Evolutionary conservation across 1,140 invertebrate species (phyloP).

Genomic region (Penaeus japonicus): DNA sequence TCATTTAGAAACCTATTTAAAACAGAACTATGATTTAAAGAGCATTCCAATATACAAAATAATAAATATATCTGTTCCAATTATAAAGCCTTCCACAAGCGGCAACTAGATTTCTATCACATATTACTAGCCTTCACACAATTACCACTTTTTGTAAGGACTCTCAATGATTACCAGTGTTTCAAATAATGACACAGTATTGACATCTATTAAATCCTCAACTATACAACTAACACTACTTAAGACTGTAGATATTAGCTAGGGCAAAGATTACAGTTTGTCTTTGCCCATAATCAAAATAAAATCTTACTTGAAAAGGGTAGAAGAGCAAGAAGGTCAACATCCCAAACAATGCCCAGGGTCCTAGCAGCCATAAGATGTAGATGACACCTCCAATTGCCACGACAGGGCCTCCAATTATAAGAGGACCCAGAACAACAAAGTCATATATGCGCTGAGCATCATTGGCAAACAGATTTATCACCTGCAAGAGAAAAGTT

Average conservation of each 20-base stretch:
- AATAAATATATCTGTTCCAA: too few relatives aligned
- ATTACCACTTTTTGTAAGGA: too few relatives aligned
- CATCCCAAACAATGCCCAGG: slow-evolving; percentile 72
- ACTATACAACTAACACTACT: background rate
- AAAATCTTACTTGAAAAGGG: slow-evolving; percentile 71
- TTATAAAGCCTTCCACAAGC: too few relatives aligned
- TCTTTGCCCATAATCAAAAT: background rate
- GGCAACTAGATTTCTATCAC: too few relatives aligned
- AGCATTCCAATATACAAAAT: too few relatives aligned
- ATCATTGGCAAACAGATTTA: slow-evolving; percentile 77
- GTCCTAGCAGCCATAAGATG: slow-evolving; percentile 71
- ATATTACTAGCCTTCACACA: too few relatives aligned
- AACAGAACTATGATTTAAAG: too few relatives aligned
- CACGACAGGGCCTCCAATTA: slow-evolving; percentile 73
- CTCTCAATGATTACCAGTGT: background rate
- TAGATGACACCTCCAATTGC: slow-evolving; percentile 71
- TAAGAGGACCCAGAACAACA: slow-evolving; percentile 70
- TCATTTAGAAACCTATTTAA: too few relatives aligned
- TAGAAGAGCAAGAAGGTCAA: slow-evolving; percentile 73
- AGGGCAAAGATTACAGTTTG: background rate
- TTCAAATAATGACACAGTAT: background rate
- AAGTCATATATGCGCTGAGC: slow-evolving; percentile 74
- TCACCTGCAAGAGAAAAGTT: slow-evolving; percentile 65
- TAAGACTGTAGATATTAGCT: background rate
- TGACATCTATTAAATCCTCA: background rate